phyloP scores from a whole-genome alignment of 2,113 vertebrate species.

The Fregetta grallaria region DNA sequence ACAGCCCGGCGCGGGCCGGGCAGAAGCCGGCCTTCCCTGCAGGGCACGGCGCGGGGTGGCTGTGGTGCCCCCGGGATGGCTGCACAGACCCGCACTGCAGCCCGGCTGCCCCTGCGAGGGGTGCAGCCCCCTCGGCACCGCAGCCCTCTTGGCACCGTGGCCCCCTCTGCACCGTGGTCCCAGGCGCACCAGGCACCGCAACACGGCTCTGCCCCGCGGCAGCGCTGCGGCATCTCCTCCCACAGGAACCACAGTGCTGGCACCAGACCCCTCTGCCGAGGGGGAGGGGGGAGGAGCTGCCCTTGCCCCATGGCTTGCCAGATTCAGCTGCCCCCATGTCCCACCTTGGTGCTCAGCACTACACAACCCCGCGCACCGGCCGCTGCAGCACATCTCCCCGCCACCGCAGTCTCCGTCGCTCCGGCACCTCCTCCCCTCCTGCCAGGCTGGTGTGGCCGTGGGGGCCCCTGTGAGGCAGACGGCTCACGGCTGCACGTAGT shows the following conservation, averaged over 20 bases:
- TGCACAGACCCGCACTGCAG: not conserved
- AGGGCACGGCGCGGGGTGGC: rapidly evolving
- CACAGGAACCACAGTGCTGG: rapidly evolving
- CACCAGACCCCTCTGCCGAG: not conserved
- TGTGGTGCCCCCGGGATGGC: not conserved
- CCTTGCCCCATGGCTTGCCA: rapidly evolving
- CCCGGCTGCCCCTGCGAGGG: rapidly evolving
- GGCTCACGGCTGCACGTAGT: too few relatives aligned
- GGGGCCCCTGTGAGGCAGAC: not conserved
- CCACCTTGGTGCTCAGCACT: not conserved
- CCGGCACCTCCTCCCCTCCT: not conserved
- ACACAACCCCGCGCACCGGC: not conserved
- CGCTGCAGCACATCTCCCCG: not conserved
- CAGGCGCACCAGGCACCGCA: rapidly evolving
- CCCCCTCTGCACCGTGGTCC: not conserved
- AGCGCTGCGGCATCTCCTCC: not conserved
- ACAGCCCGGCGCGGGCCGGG: not conserved
- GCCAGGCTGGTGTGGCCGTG: not conserved
- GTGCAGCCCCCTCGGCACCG: not conserved
- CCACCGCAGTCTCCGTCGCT: rapidly evolving
- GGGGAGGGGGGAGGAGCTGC: not conserved
- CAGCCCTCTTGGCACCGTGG: not conserved
- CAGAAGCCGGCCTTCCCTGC: constrained; percentile 22
- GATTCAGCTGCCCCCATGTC: rapidly evolving
- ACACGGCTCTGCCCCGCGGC: not conserved